Base-by-base conservation (phyloP, 2,888 invertebrate species). In the Pediacus dermestoides region DNA sequence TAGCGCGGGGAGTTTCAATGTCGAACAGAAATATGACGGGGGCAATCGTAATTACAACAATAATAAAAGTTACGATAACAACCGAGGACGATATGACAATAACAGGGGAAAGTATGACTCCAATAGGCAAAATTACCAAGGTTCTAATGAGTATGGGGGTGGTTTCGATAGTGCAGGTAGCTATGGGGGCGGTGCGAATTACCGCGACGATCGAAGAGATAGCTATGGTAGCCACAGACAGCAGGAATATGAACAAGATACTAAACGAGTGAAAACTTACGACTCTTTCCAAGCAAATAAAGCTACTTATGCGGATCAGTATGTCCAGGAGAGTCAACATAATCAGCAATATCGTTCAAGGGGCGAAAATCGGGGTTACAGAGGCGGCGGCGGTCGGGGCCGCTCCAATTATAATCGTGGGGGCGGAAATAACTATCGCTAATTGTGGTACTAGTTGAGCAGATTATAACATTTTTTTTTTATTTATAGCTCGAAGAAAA, bases 231-330 rank as follows among this genome's bases (percentile, higher is more conserved):
- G 53, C 36, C 60, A 63, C 38, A 38, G 39, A 31, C 41, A 45
- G 6, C 45, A 45, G 16, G 54, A 55, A 27, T 56, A 60, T 46
- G 66, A 67, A 44, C 63, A 66, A 26, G 49, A 48, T 16, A 35
- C 39, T 31, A 69, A 69, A 54, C 50, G 68, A 12, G 60, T 61
- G n/a, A 68, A 66, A 55, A 68, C 69, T 33, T 70, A 64, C 39
- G 69, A 70, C 48, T 61, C 61, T 37, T 69, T 64, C 53, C 67
- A 67, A 58, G 58, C 58, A 31, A 64, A 60, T 43, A 65, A 60
- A 38, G 57, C 58, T 0, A 66, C 64, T 1, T 69, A 70, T 47
- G 66, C 69, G 2, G 70, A 70, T 57, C 68, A 70, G 39, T 70
- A 70, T 44, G 70, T 68, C 6, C 66, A 69, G 50, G 70, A 70